Evolutionary conservation across 2,797 vertebrate genomes (phyloP), one percentile per base, ranked within the genome.

Genomic region (Clamator glandarius): DNA sequence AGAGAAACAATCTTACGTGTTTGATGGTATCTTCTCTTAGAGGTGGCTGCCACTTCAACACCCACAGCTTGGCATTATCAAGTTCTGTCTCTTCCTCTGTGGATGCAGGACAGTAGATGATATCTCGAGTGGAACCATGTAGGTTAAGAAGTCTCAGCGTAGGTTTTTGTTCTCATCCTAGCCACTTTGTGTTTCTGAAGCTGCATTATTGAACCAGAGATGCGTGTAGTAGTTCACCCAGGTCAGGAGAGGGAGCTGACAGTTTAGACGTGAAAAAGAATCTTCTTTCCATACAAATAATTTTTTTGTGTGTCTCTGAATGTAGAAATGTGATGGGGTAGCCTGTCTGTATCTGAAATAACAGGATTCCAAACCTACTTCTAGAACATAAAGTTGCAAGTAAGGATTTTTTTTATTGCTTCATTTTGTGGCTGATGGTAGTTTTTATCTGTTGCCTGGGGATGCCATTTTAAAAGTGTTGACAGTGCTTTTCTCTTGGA

Each of bases 171-270:
- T 77, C 16, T 70, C 31, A 11, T 52, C 17, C 16, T 63, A 17
- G 15, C 17, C 84, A 6, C 50, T 84, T 84, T 0, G 0, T 63
- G 14, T 79, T 92, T 70, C 24, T 55, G 59, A 33, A 6, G 8
- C 41, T 77, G n/a, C 29, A 5, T 78, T 35, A 35, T 82, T 62
- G 62, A 84, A 39, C 23, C 31, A 31, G 19, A 77, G 46, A 6
- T 54, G n/a, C 58, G 4, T 93, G 92, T 75, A 95, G 23, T 96
- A 72, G 93, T 92, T 70, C 61, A 75, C 25, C 68, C 55, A 70
- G 35, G 74, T 95, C 93, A 87, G 90, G 77, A 92, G 90, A 28
- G 93, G 94, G 88, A 96, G 94, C 95, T 89, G 83, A 29, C 33
- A 84, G 80, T 77, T 78, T 68, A 75, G 78, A 87, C 93, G 92